Evolutionary conservation across 2,797 vertebrate genomes (phyloP), one percentile per base, ranked within the genome.

Genomic region (Eutrigla gurnardus): DNA sequence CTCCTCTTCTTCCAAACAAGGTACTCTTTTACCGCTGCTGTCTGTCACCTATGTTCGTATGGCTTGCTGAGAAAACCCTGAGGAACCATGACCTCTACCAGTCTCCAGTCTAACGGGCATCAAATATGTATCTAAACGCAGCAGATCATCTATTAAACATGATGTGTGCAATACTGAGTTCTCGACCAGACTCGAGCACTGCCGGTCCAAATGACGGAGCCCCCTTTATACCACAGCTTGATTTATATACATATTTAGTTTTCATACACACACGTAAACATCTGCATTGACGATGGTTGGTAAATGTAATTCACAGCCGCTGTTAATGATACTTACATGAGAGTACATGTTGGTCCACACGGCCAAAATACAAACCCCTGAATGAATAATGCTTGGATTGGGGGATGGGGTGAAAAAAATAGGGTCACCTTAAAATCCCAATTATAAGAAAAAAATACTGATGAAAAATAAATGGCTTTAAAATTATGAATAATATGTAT

Each of bases 61-160:
- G 37, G 35, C 77, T 80, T 65, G 54, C 70, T 67, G 62, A 78
- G 69, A 81, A 13, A 70, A 65, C 62, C 62, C 72, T 70, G 75
- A 78, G 70, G 81, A 86, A 60, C 72, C 58, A 8, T 82, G 82
- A 88, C 76, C 84, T 83, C 72, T 80, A 73, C 33, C 77, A 79
- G 75, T 74, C 71, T 80, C 35, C 68, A 47, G 74, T 73, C 77
- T 46, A 54, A 69, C 45, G 58, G 60, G 33, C 82, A 92, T 92
- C 80, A 93, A 90, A 91, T 90, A 87, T 90, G 88, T 49, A 91
- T 89, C 70, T 14, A 68, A 69, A 72, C 18, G 43, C 49, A 77
- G 72, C 25, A 10, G 62, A 39, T 76, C 68, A 88, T 92, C 73
- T 82, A 90, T 90, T 86, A 91, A 88, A 81, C 81, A 93, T 88